Evolutionary conservation across 2,113 vertebrate species (phyloP).

Genomic region (Phocoena sinus): DNA sequence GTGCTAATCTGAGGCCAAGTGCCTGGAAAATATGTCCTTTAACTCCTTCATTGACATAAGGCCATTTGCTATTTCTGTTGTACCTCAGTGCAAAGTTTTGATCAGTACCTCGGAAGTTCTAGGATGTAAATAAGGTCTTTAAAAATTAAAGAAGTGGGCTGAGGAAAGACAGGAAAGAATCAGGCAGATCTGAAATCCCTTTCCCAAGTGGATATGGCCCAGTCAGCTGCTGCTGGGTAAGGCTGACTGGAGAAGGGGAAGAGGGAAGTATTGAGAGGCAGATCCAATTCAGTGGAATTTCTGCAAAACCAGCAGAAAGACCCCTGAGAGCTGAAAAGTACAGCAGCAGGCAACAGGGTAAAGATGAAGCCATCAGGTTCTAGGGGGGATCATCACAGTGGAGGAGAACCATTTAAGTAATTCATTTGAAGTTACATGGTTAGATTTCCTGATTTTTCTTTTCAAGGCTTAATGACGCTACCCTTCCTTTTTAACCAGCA

Average conservation of each 20-base stretch:
- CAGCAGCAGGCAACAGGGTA: background rate
- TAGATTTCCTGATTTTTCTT: background rate
- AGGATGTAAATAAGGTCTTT: background rate
- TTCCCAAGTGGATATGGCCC: background rate
- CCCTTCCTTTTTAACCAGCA: background rate
- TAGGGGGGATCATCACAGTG: background rate
- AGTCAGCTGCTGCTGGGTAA: background rate
- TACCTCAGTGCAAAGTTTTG: background rate
- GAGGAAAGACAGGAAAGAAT: background rate
- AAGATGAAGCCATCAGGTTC: background rate
- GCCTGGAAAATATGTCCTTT: conserved; percentile 47
- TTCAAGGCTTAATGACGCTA: background rate
- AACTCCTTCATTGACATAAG: conserved; percentile 50
- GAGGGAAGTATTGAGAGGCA: background rate
- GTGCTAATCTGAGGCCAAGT: conserved; percentile 60
- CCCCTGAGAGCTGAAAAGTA: no score
- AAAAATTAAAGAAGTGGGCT: background rate
- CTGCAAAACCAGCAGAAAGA: background rate
- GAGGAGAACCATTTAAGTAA: background rate
- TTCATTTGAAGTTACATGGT: background rate
- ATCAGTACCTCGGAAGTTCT: background rate
- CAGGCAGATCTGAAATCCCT: background rate
- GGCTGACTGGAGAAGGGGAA: no score
- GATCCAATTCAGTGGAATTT: background rate
- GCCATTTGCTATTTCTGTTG: background rate